Base-by-base conservation (phyloP, 2,797 vertebrate species). In the Aphelocoma californica region DNA sequence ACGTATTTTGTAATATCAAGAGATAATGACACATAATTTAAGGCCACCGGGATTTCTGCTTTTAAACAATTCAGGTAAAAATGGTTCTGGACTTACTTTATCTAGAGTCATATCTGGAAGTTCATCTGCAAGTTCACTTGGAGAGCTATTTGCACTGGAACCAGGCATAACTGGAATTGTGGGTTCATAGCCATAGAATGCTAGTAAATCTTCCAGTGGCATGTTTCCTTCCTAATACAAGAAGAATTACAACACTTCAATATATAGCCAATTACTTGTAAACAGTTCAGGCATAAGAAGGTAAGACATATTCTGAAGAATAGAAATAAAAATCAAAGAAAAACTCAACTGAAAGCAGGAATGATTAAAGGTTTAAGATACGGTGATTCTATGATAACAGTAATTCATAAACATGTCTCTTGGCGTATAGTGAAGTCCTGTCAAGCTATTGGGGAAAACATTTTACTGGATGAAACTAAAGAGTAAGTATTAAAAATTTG, bases 81-180 rank as follows among this genome's bases (percentile, higher is more conserved):
- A 62, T 1, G 0, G n/a, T 70, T 86, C 18, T 45, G 12, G 12
- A 97, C 97, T 98, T 97, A 99, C 99, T 98, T 99, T 99, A 97
- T 99, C 99, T 90, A 99, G 97, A 93, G 99, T 99, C 99, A 99
- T 99, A 95, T 99, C 99, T 69, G 99, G 99, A 62, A 99, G 98
- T 74, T 99, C 99, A 97, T 99, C 99, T 10, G 99, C 98, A 82
- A 99, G 98, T 97, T 99, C 99, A 94, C 99, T 99, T 72, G 99
- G 99, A 45, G 99, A 99, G 95, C 99, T 99, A 96, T 99, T 98
- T 15, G 98, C 98, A 97, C 98, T 99, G 88, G 99, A 99, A 78
- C 98, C 98, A 4, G 98, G 98, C 62, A 98, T 97, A 10, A 98
- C 97, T 61, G 98, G 98, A 97, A 98, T 97, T 1, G 99, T 97